Base-by-base conservation (phyloP, 1,140 invertebrate species). In the Conus ventricosus region DNA sequence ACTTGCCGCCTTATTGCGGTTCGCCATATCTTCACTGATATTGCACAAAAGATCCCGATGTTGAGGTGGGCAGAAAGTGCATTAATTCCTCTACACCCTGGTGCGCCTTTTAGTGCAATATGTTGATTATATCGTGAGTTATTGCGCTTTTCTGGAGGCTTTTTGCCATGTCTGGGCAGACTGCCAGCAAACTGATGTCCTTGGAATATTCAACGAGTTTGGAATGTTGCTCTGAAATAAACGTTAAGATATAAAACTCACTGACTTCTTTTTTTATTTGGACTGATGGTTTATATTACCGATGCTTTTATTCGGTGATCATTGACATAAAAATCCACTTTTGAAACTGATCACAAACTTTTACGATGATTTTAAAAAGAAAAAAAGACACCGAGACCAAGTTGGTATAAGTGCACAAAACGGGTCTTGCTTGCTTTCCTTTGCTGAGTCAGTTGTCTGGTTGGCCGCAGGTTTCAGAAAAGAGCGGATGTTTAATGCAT, bases 221-320 rank as follows among this genome's bases (percentile, higher is more conserved):
- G 85, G 85, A 87, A 87, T 87, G 67, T 20, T 7, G 67, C 67
- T 71, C 67, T 71, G 23, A 71, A 23, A 71, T 60, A 71, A 71
- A 71, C 67, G 67, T 71, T n/a, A 20, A 17, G 8, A 76, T 55
- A 25, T 57, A 20, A 57, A 75, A 75, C 60, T 75, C 27, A n/a
- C 25, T 17, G 20, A 17, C 23, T 27, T 63, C 25, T 60, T 84
- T 6, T 57, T 63, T 6, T 54, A 20, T 71, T 23, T 54, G n/a
- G 67, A n/a, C 54, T n/a, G 51, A 17, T 11, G 8, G 8, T 67
- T 39, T 17, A 53, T 6, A 71, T 71, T 71, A 2, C 23, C 20
- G 67, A 71, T 20, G 67, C 15, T 53, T 51, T 85, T 17, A 20
- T 75, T 4, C 23, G 51, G 5, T 20, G 7, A 53, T 85, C 23